Evolutionary conservation across 2,888 invertebrate species (phyloP), one percentile per base, ranked within the genome.

Genomic region (Desoria tigrina): DNA sequence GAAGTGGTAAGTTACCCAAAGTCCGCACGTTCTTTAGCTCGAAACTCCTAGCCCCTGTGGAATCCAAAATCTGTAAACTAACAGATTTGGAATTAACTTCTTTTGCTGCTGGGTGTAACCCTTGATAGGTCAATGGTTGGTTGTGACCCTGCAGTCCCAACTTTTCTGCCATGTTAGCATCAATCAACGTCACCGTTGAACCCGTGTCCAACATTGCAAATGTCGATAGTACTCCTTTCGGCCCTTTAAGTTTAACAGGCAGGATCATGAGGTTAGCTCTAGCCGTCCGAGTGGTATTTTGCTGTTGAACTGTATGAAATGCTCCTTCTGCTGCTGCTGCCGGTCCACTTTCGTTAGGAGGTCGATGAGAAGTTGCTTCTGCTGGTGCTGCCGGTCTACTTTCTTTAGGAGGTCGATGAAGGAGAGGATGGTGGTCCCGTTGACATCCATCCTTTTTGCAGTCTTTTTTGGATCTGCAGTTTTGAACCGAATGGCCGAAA

Each of bases 131-230:
- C 1, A 65, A 26, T 14, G 56, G 56, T 7, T 51, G 28, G 2
- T 21, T 21, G 1, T 21, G 21, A 4, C 66, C 69, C 2, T 53
- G 14, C 9, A 61, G n/a, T 4, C 61, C 59, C 2, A 67, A 18
- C 32, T 26, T 18, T 3, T 54, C 27, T 4, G 66, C 69, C 11
- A 61, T 16, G 4, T 32, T 23, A n/a, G 24, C 61, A 11, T 49
- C 53, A 0, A 69, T 16, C 14, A 61, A 11, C 9, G 69, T 61
- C 2, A 42, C 32, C 9, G 63, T 54, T 9, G 64, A 63, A 0
- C 61, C 63, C 7, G 23, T 45, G 28, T 69, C 69, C n/a, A 66
- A 18, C 14, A 66, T 26, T 1, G 66, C 66, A 39, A 39, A 64
- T 0, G 64, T 63, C 9, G 23, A 1, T 1, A 64, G 9, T 18